A percentile compares a stretch with the other conserved stretches of the same genome.
Conservation (phyloP, 2,888 invertebrate genomes). For the Isotomurus palustris region DNA sequence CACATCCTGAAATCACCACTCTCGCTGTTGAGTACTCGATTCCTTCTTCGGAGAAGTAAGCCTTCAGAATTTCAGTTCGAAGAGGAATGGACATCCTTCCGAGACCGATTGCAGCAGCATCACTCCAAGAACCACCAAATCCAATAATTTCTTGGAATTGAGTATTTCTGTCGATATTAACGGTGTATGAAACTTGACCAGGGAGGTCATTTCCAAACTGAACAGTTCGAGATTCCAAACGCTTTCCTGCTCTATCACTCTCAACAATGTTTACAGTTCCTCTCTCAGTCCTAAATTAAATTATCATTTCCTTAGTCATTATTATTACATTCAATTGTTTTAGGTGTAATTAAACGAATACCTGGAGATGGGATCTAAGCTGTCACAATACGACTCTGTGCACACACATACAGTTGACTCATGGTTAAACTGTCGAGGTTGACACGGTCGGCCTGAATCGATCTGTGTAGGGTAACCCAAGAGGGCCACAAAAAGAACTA, state of each 20-base stretch:
- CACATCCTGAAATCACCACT: constrained; percentile 35
- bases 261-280: constrained; percentile 30
- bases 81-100: constrained; percentile 22
- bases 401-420: constrained; percentile 63
- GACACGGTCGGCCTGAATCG: constrained; percentile 22
- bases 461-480: background rate
- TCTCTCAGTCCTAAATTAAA: background rate
- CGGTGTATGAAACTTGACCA: constrained; percentile 8
- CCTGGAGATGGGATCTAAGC: constrained; percentile 54
- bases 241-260: constrained; percentile 29
- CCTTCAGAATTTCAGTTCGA: constrained; percentile 16
- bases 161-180: constrained; percentile 16
- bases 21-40: constrained; percentile 34
- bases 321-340: constrained; percentile 45
- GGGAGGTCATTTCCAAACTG: constrained; percentile 27
- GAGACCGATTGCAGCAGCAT: constrained; percentile 29
- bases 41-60: constrained; percentile 31
- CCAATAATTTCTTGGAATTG: constrained; percentile 38
- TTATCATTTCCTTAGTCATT: background rate
- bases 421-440: constrained; percentile 22
- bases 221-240: constrained; percentile 18
- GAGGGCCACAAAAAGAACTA: background rate
- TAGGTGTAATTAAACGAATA: constrained; percentile 48
- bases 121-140: constrained; percentile 35
- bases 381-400: constrained; percentile 66